phyloP scores from a whole-genome alignment of 2,797 vertebrate genomes.

The Rhinoraja longicauda region DNA sequence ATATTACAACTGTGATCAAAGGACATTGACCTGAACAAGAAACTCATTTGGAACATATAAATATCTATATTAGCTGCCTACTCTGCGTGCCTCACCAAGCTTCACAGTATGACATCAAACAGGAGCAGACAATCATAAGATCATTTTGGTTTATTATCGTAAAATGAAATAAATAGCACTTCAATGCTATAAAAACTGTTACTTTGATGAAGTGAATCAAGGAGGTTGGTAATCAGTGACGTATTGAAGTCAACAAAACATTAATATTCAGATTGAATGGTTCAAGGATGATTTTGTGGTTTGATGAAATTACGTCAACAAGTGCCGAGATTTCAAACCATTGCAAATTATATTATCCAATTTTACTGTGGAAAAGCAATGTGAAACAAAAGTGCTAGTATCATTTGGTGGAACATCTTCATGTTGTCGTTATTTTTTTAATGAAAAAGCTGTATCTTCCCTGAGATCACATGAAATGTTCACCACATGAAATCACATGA shows the following conservation, averaged over 20 bases:
- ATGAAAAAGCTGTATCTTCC: background rate
- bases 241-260: background rate
- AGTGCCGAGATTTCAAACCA: background rate
- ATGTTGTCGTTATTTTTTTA: background rate
- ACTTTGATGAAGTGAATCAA: background rate
- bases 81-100: background rate
- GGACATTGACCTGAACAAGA: background rate
- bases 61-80: background rate
- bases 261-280: background rate
- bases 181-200: background rate
- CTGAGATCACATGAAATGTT: conserved; percentile 23
- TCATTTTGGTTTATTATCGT: background rate
- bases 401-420: background rate
- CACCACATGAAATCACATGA: no score
- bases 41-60: background rate
- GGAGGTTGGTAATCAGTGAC: background rate
- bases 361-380: conserved; percentile 17
- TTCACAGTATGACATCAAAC: background rate
- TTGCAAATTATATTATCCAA: background rate
- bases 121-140: background rate
- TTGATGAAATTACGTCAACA: conserved; percentile 11
- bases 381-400: conserved; percentile 17
- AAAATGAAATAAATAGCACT: background rate
- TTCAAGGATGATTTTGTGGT: background rate
- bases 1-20: background rate